Conservation (phyloP, 2,888 invertebrate genomes). For the Drosophila formosana region DNA sequence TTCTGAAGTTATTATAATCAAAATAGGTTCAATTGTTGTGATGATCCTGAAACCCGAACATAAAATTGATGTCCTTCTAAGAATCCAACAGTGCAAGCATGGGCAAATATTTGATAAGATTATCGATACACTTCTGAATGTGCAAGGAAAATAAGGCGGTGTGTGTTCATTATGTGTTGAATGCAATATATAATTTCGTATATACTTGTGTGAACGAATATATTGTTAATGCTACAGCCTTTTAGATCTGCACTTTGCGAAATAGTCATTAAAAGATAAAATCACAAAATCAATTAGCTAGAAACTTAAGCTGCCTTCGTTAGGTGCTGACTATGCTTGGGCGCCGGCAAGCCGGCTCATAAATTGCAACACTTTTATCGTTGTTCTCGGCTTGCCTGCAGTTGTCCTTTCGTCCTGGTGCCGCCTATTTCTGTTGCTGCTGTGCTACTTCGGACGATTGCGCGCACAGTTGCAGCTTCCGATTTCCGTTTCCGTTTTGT, state of each 20-base stretch:
- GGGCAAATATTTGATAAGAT: neutral
- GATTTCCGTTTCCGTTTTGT: constrained; percentile 80
- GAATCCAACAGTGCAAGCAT: neutral
- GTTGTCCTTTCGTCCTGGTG: constrained; percentile 49
- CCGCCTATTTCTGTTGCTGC: constrained; percentile 70
- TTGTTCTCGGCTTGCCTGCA: constrained; percentile 43
- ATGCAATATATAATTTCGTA: neutral
- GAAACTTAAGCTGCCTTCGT: constrained; percentile 69
- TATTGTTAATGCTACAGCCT: constrained; percentile 18
- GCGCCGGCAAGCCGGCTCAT: constrained; percentile 74
- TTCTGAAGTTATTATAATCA: too few relatives aligned
- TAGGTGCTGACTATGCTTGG: constrained; percentile 42
- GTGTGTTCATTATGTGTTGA: neutral
- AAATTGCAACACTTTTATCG: constrained; percentile 81
- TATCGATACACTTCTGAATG: neutral
- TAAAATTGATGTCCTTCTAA: too few relatives aligned
- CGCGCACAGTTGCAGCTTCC: constrained; percentile 78
- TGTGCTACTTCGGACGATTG: constrained; percentile 62
- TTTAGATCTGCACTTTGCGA: constrained; percentile 61
- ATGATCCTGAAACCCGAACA: too few relatives aligned
- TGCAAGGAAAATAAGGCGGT: neutral
- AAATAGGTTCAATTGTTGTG: too few relatives aligned
- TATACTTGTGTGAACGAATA: constrained; percentile 2
- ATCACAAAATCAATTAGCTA: constrained; percentile 82
- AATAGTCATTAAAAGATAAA: constrained; percentile 82